phyloP scores from a whole-genome alignment of 1,140 invertebrate genomes.

The Halictus rubicundus region DNA sequence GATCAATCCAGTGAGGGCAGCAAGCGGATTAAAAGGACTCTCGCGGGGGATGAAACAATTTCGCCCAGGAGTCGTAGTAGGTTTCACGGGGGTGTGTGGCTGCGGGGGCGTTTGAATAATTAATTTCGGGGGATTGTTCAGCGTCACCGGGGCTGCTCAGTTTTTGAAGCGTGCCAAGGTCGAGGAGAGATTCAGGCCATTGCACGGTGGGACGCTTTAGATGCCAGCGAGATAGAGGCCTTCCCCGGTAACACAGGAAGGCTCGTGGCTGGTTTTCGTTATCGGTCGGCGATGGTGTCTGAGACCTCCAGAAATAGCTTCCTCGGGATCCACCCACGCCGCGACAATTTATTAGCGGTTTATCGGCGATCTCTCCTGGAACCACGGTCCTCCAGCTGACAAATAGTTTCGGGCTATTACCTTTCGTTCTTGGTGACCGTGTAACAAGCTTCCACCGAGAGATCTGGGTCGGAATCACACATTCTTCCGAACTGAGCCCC shows the following conservation, averaged over 20 bases:
- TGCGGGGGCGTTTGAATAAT: slow-evolving; percentile 24
- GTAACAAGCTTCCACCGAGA: not conserved
- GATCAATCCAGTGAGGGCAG: not conserved
- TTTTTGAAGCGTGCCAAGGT: slow-evolving; percentile 49
- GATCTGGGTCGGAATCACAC: not conserved
- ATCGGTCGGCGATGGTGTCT: slow-evolving; percentile 19
- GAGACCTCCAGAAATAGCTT: slow-evolving; percentile 21
- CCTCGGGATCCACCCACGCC: not conserved
- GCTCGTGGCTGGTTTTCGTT: slow-evolving; percentile 36
- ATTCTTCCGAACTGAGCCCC: not conserved
- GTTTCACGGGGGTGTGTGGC: not conserved
- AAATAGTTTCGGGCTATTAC: slow-evolving; percentile 14
- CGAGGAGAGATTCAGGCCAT: slow-evolving; percentile 33
- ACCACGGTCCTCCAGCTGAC: not conserved
- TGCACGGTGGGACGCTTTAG: slow-evolving; percentile 38
- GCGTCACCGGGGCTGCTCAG: not conserved
- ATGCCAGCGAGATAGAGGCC: slow-evolving; percentile 7
- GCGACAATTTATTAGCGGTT: slow-evolving; percentile 31
- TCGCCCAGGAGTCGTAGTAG: not conserved
- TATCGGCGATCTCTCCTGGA: slow-evolving; percentile 7
- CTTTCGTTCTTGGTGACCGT: not conserved
- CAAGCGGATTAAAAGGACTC: not conserved
- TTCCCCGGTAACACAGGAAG: slow-evolving; percentile 6
- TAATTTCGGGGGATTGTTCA: slow-evolving; percentile 30
- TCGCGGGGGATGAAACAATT: not conserved